Evolutionary conservation across 2,113 vertebrate genomes (phyloP).

Genomic region (Larimichthys crocea): DNA sequence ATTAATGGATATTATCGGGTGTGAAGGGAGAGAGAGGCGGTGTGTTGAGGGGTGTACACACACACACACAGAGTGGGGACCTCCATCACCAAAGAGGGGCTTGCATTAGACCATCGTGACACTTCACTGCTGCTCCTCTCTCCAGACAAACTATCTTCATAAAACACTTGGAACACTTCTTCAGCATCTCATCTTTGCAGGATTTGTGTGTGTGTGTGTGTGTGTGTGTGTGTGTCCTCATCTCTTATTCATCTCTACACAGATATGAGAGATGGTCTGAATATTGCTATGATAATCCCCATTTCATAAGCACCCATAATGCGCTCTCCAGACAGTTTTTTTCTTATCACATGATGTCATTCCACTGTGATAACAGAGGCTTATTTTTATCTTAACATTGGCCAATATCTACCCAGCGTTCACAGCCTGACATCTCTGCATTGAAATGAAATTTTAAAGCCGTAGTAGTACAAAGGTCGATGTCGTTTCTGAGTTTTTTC

Average conservation of each 20-base stretch:
- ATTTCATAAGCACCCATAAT: conserved; percentile 66
- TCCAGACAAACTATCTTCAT: conserved; percentile 14
- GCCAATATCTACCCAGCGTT: background rate
- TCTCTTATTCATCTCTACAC: conserved; percentile 45
- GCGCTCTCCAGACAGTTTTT: conserved; percentile 52
- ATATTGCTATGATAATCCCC: conserved; percentile 60
- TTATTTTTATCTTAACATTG: background rate
- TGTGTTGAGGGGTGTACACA: background rate
- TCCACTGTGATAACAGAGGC: conserved; percentile 45
- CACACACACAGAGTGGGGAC: background rate
- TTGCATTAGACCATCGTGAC: background rate
- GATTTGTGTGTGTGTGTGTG: background rate
- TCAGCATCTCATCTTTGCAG: conserved; percentile 16
- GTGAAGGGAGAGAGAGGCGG: background rate
- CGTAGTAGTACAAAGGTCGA: conserved; percentile 8
- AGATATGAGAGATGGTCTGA: conserved; percentile 51
- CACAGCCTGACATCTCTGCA: conserved; percentile 17
- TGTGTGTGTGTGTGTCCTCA: background rate
- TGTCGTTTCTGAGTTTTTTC: background rate
- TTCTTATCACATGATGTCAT: conserved; percentile 55
- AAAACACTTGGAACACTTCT: background rate
- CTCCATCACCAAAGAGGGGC: background rate
- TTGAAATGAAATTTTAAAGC: conserved; percentile 26
- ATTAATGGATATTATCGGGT: conserved; percentile 33
- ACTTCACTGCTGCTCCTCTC: conserved; percentile 39